Conservation (phyloP, 2,888 invertebrate species). For the Arge pagana region DNA sequence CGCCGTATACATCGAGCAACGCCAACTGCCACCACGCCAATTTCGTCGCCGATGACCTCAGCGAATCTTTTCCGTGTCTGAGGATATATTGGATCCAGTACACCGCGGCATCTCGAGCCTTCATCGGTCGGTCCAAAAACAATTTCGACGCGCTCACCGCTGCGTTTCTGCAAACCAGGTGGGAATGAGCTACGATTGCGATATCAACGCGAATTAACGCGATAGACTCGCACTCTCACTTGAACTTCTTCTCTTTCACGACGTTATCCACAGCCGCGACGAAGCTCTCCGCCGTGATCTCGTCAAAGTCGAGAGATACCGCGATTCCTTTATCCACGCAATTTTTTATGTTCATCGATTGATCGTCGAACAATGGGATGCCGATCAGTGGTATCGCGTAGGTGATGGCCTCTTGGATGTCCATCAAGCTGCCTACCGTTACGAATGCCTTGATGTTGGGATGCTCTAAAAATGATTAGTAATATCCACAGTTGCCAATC, state of each 20-base stretch:
- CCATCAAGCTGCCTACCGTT: constrained; percentile 51
- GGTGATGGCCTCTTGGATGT: constrained; percentile 48
- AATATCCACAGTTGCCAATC: no score
- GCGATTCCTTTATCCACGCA: constrained; percentile 42
- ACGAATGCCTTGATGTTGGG: constrained; percentile 47
- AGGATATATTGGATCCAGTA: constrained; percentile 49
- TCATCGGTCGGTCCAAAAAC: constrained; percentile 46
- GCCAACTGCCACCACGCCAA: constrained; percentile 42
- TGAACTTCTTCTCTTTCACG: constrained; percentile 42
- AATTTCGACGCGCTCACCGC: constrained; percentile 24
- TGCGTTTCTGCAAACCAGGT: constrained; percentile 22
- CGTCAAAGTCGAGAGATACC: constrained; percentile 33
- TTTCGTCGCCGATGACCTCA: constrained; percentile 38
- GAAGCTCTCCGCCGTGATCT: constrained; percentile 40
- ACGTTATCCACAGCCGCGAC: constrained; percentile 41
- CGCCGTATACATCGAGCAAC: constrained; percentile 39
- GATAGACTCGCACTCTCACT: constrained; percentile 38
- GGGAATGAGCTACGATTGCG: background rate
- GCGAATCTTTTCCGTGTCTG: constrained; percentile 38
- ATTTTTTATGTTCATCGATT: constrained; percentile 42
- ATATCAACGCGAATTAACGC: no score
- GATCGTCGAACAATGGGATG: constrained; percentile 50
- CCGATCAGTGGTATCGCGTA: constrained; percentile 51
- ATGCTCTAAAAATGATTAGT: constrained; percentile 41
- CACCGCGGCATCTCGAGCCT: constrained; percentile 37